phyloP scores from a whole-genome alignment of 2,113 vertebrate genomes.

The Pterocles burchelli region DNA sequence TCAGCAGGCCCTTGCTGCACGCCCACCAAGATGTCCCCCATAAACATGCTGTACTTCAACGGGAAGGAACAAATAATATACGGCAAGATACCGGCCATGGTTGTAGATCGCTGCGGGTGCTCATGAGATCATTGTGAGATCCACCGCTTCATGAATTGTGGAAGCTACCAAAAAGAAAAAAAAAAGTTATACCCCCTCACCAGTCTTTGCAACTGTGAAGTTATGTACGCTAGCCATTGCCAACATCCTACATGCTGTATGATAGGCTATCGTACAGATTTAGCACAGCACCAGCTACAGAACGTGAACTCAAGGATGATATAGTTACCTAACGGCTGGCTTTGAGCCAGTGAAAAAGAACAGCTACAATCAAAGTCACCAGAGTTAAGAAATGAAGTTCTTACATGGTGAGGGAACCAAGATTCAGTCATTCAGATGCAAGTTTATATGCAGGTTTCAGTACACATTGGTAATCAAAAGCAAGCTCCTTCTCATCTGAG shows the following conservation, averaged over 20 bases:
- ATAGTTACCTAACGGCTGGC: constrained; percentile 52
- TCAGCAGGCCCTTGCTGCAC: constrained; percentile 96
- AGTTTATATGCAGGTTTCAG: constrained; percentile 33
- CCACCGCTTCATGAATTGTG: background rate
- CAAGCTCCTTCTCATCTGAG: constrained; percentile 47
- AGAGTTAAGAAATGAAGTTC: constrained; percentile 41
- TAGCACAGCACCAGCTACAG: constrained; percentile 60
- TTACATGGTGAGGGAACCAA: constrained; percentile 66
- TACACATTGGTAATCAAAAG: constrained; percentile 34
- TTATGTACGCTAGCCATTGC: constrained; percentile 60
- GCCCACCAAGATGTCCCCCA: constrained; percentile 98
- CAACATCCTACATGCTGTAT: background rate
- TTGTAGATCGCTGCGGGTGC: constrained; percentile 98
- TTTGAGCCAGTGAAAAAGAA: constrained; percentile 62
- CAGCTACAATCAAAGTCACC: constrained; percentile 48
- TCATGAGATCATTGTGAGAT: constrained; percentile 78
- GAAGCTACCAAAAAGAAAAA: background rate
- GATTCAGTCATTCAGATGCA: constrained; percentile 26
- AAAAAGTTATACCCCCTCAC: constrained; percentile 37
- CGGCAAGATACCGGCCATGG: constrained; percentile 98
- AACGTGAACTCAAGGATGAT: constrained; percentile 60
- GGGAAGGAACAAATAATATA: constrained; percentile 97
- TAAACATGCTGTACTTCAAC: constrained; percentile 99
- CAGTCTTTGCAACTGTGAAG: constrained; percentile 77
- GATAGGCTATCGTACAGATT: constrained; percentile 38